Base-by-base conservation (phyloP, 1,140 invertebrate genomes). In the Drosophila erecta region DNA sequence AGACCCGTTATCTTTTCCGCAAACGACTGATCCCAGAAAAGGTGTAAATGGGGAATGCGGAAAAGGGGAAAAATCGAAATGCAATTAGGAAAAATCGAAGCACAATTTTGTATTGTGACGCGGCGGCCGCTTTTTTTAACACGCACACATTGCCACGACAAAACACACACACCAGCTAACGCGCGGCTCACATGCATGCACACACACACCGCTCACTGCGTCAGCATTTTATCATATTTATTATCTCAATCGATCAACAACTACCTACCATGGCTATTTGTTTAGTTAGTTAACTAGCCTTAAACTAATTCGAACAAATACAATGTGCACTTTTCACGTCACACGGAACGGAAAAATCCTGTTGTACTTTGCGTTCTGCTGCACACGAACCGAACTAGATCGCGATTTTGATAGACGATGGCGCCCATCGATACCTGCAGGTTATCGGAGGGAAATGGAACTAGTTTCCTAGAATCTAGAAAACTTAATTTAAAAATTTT, bases 1-100 rank as follows among this genome's bases (percentile, higher is more conserved):
- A 97, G 93, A 76, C 95, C 94, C 47, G 95, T 93, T 80, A 97
- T 93, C 94, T 96, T 97, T 84, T 96, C 96, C 65, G 94, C 93
- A 79, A 96, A 94, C 79, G 96, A 96, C 96, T 96, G 50, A 56
- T 73, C 57, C 50, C 6, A 22, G 44, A 50, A 41, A 74, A 59
- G 5, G 37, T 4, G 33, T 35, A 35, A 59, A 55, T n/a, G 7
- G 44, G 30, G 17, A 17, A 17, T 17, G 17, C 17, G 17, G 17
- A 35, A 59, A 55, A 12, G 7, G 44, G 30, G 30, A 35, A 56
- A 38, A 76, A 67, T 37, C 24, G 24, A 66, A 66, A 57, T 70
- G 20, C 60, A 59, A 60, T 50, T 79, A 61, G 65, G 46, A 67
- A 89, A 84, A 89, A 83, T 86, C 75, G 73, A 86, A 78, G 58